Evolutionary conservation across 2,888 invertebrate species (phyloP), one percentile per base, ranked within the genome.

Genomic region (Dioctria rufipes): DNA sequence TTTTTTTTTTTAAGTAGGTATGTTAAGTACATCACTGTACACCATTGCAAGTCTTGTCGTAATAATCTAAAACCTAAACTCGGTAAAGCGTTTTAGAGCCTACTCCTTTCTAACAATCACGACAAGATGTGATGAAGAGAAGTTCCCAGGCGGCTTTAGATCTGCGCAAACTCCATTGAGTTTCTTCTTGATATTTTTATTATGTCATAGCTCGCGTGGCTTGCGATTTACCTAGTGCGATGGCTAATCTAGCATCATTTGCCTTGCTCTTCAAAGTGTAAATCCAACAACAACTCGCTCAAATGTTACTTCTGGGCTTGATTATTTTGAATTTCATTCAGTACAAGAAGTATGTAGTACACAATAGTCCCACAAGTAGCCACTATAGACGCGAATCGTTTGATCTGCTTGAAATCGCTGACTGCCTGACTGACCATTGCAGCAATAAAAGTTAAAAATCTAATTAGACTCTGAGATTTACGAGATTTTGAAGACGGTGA

Each of bases 141-240:
- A 67, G 46, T 67, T 67, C 67, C 67, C 67, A 67, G 67, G 25
- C 42, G 9, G 25, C 67, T 13, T n/a, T 66, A 42, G 25, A 0
- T 11, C 13, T 43, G 8, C n/a, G 43, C 11, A 13, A 46, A 13
- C 11, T n/a, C 43, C 67, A 67, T 46, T 46, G 5, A 25, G 67
- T 67, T 13, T 25, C 25, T 46, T 67, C 43, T 66, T 6, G 66
- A 43, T 43, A 43, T 43, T 67, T 11, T 43, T 67, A 66, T 66
- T 66, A 66, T 42, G 67, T 46, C 67, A 46, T n/a, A 46, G 46
- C 67, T 46, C 67, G 67, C 67, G 67, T 49, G 67, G 49, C 49
- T 66, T 9, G 67, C 9, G 49, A 25, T 46, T 67, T 46, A 66
- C 66, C 43, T n/a, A 5, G 40, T 37, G 66, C 39, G 66, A n/a